Evolutionary conservation across 2,113 vertebrate species (phyloP), one percentile per base, ranked within the genome.

Genomic region (Trogon surrucura): DNA sequence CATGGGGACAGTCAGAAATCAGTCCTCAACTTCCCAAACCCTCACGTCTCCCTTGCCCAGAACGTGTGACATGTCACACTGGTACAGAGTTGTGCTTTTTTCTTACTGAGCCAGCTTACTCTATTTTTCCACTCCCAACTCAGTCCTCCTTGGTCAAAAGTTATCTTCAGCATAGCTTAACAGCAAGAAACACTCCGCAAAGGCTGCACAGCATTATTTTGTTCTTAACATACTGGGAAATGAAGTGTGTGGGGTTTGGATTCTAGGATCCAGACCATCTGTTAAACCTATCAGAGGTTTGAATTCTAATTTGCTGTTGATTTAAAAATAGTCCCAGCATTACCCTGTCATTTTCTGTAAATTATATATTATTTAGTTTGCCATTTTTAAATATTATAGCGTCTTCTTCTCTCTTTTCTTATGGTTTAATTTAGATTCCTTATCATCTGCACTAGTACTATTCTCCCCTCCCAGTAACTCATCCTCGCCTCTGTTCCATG

Each of bases 341-440:
- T 97, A 97, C 97, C 97, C 97, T 97, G 86, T 97, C 94, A 97
- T 97, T 97, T 97, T 97, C 96, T 95, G 97, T 93, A 97, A 97
- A 97, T 97, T 97, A 97, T 96, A 97, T 97, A 97, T 96, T 96
- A 97, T 97, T 97, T 96, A 89, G 93, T 95, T 97, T 96, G 96
- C 96, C 97, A 97, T 97, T 97, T 97, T 97, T 97, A 97, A 97
- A 97, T 97, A 97, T 97, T 97, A 97, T 92, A 97, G 83, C 34
- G 0, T 96, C 91, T 0, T 94, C 95, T 94, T 80, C 90, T 94
- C 89, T 96, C 79, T 89, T 90, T 94, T 96, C 70, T 81, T 96
- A 70, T 75, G 91, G 94, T 97, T 96, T 93, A 95, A 97, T 97
- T 97, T 97, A 96, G 96, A 87, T 86, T 97, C 91, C 88, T 97